These are phyloP conservation scores for Myotis brandtii DNA, from an alignment of 2,113 vertebrate species.

Conservation along the genomic window DNA sequence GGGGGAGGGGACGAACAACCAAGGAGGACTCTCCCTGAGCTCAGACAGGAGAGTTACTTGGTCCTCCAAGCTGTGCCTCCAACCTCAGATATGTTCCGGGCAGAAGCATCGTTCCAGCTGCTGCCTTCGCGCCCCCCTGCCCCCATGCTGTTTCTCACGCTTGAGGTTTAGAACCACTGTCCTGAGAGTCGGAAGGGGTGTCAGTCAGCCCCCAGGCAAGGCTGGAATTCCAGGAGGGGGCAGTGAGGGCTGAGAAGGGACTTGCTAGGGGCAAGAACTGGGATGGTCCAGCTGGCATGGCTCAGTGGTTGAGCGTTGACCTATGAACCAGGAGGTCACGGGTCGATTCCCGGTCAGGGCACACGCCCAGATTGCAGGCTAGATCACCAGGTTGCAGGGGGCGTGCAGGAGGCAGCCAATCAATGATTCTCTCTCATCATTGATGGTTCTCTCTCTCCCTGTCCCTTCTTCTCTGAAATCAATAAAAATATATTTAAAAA, in stretches of 20 bases:
- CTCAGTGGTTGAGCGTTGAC: too few species aligned
- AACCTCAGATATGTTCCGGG: background rate
- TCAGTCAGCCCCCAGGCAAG: background rate
- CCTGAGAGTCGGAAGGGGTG: background rate
- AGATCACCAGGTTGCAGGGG: too few species aligned
- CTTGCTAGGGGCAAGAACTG: background rate
- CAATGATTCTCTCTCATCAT: too few species aligned
- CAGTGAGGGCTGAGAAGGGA: background rate
- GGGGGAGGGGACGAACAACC: background rate
- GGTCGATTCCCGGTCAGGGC: too few species aligned
- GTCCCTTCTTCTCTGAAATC: too few species aligned
- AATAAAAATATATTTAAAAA: too few species aligned
- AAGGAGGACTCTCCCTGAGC: constrained; percentile 42
- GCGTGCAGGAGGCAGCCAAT: too few species aligned
- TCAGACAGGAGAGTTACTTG: background rate
- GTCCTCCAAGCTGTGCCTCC: background rate
- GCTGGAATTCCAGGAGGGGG: background rate
- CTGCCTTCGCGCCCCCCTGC: background rate
- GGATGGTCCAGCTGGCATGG: too few species aligned
- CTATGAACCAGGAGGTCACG: too few species aligned
- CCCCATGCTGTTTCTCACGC: accelerated
- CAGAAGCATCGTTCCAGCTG: background rate
- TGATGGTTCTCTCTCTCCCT: too few species aligned
- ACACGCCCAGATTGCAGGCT: too few species aligned
- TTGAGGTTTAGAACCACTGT: background rate